phyloP scores from a whole-genome alignment of 2,888 invertebrate genomes.

The Eupithecia vulgata region DNA sequence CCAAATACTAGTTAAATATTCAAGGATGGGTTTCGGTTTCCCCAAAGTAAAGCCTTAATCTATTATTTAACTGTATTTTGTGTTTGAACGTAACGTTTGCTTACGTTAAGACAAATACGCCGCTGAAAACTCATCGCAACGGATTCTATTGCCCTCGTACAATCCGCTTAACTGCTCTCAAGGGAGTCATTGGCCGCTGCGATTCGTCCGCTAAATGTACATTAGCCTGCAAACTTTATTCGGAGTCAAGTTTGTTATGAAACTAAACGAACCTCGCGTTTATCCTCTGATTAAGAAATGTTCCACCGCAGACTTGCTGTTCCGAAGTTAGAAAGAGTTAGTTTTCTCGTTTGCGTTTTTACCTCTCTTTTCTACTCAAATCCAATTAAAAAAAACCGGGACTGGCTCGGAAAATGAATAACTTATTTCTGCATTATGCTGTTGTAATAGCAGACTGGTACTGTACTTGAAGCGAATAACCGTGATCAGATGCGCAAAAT shows the following conservation, averaged over 20 bases:
- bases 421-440: neutral
- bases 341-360: neutral
- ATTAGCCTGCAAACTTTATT: constrained; percentile 21
- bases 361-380: neutral
- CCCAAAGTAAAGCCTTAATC: neutral
- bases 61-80: neutral
- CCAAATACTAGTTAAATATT: neutral
- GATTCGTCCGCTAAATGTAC: constrained; percentile 19
- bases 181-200: constrained; percentile 21
- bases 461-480: too few species aligned
- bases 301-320: constrained; percentile 25
- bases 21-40: neutral
- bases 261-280: constrained; percentile 43
- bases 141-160: constrained; percentile 5
- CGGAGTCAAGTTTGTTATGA: constrained; percentile 25
- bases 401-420: neutral
- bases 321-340: neutral
- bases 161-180: neutral
- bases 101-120: neutral
- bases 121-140: constrained; percentile 7
- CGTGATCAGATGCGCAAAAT: too few species aligned
- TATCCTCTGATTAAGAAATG: constrained; percentile 46
- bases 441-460: too few species aligned
- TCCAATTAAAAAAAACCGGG: too few species aligned
- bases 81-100: neutral